Conservation (phyloP, 2,888 invertebrate species). For the Melanargia galathea region DNA sequence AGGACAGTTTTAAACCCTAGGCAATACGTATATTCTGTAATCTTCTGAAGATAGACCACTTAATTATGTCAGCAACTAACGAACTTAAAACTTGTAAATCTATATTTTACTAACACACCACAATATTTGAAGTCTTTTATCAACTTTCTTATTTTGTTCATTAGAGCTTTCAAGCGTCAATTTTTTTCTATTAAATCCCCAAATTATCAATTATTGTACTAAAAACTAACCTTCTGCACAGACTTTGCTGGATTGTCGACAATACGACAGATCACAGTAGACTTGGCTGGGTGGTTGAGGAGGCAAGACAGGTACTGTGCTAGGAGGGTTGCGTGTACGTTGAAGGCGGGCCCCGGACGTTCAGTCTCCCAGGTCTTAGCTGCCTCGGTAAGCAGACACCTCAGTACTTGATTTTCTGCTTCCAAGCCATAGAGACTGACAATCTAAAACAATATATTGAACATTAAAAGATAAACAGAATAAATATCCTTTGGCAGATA, state of each 20-base stretch:
- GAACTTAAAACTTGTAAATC: no score
- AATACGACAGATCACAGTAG: constrained; percentile 93
- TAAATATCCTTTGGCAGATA: no score
- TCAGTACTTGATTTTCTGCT: constrained; percentile 98
- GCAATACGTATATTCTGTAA: no score
- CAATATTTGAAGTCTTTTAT: no score
- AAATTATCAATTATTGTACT: not conserved
- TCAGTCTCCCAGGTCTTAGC: constrained; percentile 87
- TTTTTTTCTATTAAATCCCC: no score
- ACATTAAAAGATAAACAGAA: constrained; percentile 25
- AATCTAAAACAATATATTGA: constrained; percentile 83
- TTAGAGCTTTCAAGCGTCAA: no score
- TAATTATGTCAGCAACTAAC: no score
- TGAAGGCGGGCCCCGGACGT: constrained; percentile 86
- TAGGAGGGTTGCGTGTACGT: constrained; percentile 85
- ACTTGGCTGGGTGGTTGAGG: constrained; percentile 92
- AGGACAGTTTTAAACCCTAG: no score
- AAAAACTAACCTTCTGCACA: constrained; percentile 82
- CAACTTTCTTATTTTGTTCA: no score
- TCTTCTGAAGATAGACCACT: no score
- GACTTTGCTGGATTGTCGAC: constrained; percentile 90
- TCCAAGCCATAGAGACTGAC: constrained; percentile 96
- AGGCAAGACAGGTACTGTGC: constrained; percentile 84
- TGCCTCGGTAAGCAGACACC: constrained; percentile 92
- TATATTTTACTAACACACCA: no score